phyloP scores from a whole-genome alignment of 2,113 vertebrate genomes.

The Lamprotornis superbus region DNA sequence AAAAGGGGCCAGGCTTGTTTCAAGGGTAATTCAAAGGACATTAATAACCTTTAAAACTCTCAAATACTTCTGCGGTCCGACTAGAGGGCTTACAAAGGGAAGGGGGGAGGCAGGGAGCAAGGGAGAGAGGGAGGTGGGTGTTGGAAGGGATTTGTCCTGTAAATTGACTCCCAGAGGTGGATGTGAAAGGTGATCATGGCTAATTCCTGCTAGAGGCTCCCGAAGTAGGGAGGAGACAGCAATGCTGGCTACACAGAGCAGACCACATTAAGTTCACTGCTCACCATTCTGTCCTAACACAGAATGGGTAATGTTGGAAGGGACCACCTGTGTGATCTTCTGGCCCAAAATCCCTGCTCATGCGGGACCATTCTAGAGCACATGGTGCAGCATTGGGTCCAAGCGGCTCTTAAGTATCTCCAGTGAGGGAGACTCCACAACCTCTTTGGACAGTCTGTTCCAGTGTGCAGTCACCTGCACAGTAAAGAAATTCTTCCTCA shows the following conservation, averaged over 20 bases:
- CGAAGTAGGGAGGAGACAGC: background rate
- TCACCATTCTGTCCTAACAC: background rate
- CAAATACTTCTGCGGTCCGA: background rate
- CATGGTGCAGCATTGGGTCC: background rate
- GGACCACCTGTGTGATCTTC: rapidly evolving
- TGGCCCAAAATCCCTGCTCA: background rate
- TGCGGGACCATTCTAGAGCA: background rate
- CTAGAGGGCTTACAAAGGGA: background rate
- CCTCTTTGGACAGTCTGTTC: too few species aligned
- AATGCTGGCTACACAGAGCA: background rate
- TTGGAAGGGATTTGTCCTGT: background rate
- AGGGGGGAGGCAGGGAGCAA: too few species aligned
- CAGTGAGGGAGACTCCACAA: too few species aligned
- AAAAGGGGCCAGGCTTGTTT: background rate
- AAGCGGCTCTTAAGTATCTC: background rate
- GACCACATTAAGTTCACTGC: background rate
- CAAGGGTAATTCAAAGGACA: background rate
- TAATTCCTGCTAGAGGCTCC: background rate
- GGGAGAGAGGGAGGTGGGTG: background rate
- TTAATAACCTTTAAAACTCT: background rate
- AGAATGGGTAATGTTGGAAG: background rate
- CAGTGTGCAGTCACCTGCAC: too few species aligned
- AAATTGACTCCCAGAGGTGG: background rate
- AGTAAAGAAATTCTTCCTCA: too few species aligned
- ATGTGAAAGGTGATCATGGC: background rate